Evolutionary conservation across 2,888 invertebrate genomes (phyloP), one percentile per base, ranked within the genome.

Genomic region (Sphecodes monilicornis): DNA sequence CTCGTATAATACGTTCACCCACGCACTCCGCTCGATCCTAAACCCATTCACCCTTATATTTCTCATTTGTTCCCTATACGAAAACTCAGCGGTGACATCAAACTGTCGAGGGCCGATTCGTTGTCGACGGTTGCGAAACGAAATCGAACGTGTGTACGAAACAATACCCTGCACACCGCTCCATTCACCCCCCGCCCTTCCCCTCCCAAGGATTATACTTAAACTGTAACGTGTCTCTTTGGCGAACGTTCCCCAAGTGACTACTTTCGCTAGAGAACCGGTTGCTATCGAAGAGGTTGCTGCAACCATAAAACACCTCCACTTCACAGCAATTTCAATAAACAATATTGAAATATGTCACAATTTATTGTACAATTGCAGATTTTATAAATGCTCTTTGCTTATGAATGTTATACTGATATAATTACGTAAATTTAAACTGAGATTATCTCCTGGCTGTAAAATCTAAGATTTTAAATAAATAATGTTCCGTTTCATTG

Each of bases 41-140:
- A 16, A 75, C 36, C 13, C 64, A 74, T 13, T 66, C 46, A 75
- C 50, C 32, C 69, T 68, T 18, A 41, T 41, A 66, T 32, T 60
- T 36, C 39, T 29, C 82, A 46, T 78, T 84, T 83, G 76, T 76
- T 75, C 85, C 60, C 77, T 86, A 85, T 86, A 85, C 79, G 46
- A 76, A 88, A 86, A 88, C 50, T 43, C 57, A 88, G 86, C 72
- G 72, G 66, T 84, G 82, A 83, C 86, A 80, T 86, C 86, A 76
- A 88, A 88, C 88, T 78, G 82, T 84, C 80, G 80, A 77, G 78
- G 81, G 60, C 60, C 60, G 72, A 80, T 88, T 78, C 81, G 54
- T 82, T 75, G 77, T 64, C 87, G 76, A 85, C 72, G 76, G 70
- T 29, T 22, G 66, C 66, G 66, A 66, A 66, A 66, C 66, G 36